These are phyloP conservation scores for Peromyscus nudipes DNA, from an alignment of 2,797 vertebrate species.

Conservation along the genomic window DNA sequence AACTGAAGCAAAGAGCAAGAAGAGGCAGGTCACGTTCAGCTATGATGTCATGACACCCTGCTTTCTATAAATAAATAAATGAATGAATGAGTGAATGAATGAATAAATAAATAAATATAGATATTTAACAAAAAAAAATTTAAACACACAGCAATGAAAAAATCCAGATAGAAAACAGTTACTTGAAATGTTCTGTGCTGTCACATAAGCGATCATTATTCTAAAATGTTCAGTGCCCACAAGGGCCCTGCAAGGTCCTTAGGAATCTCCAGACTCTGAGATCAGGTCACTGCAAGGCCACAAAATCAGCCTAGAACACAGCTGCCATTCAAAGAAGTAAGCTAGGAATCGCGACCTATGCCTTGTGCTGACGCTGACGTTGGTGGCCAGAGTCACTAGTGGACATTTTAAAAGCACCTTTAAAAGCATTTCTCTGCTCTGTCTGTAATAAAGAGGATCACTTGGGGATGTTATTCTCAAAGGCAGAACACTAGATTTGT, in stretches of 20 bases:
- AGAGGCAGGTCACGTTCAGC: neutral
- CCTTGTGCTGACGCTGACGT: neutral
- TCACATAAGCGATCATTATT: neutral
- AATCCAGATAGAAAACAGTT: neutral
- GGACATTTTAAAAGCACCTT: slow-evolving; percentile 44
- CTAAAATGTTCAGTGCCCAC: neutral
- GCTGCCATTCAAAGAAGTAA: neutral
- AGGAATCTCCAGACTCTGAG: neutral
- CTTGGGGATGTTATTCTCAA: neutral
- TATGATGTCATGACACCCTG: neutral
- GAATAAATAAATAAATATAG: neutral
- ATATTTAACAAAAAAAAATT: neutral
- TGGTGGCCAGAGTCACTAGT: neutral
- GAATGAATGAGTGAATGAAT: neutral
- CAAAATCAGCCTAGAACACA: neutral
- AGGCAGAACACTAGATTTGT: slow-evolving; percentile 6
- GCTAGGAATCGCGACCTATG: slow-evolving; percentile 1
- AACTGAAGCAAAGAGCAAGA: slow-evolving; percentile 88
- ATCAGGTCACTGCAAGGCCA: neutral
- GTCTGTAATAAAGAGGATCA: neutral
- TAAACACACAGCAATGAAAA: neutral
- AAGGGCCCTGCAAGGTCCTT: neutral
- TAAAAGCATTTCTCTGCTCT: neutral
- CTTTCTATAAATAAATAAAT: neutral
- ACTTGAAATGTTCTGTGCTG: neutral